A percentile compares a stretch with the other conserved stretches of the same genome.
Evolutionary conservation across 2,113 vertebrate genomes (phyloP).

Genomic region (Rattus norvegicus): DNA sequence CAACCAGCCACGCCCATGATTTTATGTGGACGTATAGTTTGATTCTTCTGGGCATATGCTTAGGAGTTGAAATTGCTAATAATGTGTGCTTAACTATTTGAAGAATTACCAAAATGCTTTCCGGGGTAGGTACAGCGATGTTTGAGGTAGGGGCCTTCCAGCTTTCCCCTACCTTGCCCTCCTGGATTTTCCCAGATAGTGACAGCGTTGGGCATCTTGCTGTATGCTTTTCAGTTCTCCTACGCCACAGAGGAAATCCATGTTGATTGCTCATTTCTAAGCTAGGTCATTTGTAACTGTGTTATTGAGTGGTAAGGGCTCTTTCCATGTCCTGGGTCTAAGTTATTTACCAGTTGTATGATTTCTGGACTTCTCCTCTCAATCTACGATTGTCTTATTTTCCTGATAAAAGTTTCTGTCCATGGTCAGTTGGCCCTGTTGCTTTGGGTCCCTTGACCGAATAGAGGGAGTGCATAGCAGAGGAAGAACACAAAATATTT

Average conservation of each 20-base stretch:
- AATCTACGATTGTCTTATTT: slow-evolving; percentile 2
- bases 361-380: background rate
- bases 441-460: background rate
- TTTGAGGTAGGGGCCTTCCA: too few species aligned
- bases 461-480: background rate
- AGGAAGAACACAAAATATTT: background rate
- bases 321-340: slow-evolving; percentile 18
- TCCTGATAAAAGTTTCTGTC: background rate
- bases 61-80: background rate
- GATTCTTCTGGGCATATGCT: background rate
- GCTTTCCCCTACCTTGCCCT: background rate
- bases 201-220: background rate
- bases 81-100: background rate
- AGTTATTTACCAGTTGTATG: background rate
- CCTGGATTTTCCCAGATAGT: background rate
- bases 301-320: background rate
- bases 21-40: background rate
- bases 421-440: background rate
- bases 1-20: background rate
- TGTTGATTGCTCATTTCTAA: slow-evolving; percentile 14
- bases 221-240: background rate
- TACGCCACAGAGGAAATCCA: slow-evolving; percentile 12
- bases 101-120: slow-evolving; percentile 1
- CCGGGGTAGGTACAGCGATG: background rate
- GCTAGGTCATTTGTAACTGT: slow-evolving; percentile 4